Conservation (phyloP, 1,140 invertebrate genomes). For the Orius laevigatus region DNA sequence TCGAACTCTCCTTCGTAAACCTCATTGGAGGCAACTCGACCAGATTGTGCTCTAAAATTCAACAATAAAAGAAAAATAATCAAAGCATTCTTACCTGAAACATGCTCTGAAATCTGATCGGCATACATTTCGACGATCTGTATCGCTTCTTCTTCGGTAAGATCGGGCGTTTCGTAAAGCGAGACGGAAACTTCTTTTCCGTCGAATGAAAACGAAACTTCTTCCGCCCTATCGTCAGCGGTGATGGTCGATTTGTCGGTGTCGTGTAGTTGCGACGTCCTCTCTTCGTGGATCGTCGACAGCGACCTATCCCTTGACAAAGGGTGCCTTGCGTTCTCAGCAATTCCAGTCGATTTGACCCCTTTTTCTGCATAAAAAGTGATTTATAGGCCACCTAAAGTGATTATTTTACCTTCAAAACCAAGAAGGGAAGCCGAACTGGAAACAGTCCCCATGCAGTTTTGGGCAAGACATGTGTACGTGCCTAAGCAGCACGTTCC, state of each 20-base stretch:
- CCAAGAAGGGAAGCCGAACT: slow-evolving; percentile 75
- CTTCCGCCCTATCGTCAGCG: slow-evolving; percentile 60
- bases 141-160: slow-evolving; percentile 77
- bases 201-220: slow-evolving; percentile 77
- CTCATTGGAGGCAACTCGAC: slow-evolving; percentile 74
- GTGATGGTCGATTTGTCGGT: slow-evolving; percentile 53
- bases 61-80: not conserved
- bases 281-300: slow-evolving; percentile 78
- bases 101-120: slow-evolving; percentile 74
- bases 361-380: slow-evolving; percentile 3
- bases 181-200: slow-evolving; percentile 82
- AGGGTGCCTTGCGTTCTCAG: slow-evolving; percentile 1
- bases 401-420: slow-evolving; percentile 47
- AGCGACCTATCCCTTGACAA: slow-evolving; percentile 60
- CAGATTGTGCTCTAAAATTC: slow-evolving; percentile 52
- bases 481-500: slow-evolving; percentile 79
- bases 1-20: slow-evolving; percentile 76
- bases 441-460: slow-evolving; percentile 79
- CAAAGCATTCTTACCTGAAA: slow-evolving; percentile 40
- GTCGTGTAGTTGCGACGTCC: slow-evolving; percentile 73
- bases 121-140: slow-evolving; percentile 89
- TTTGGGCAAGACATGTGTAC: slow-evolving; percentile 82
- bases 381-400: too few relatives aligned
- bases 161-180: slow-evolving; percentile 76
- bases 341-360: slow-evolving; percentile 1